Evolutionary conservation across 2,797 vertebrate genomes (phyloP).

Genomic region (Chrysocyon brachyurus): DNA sequence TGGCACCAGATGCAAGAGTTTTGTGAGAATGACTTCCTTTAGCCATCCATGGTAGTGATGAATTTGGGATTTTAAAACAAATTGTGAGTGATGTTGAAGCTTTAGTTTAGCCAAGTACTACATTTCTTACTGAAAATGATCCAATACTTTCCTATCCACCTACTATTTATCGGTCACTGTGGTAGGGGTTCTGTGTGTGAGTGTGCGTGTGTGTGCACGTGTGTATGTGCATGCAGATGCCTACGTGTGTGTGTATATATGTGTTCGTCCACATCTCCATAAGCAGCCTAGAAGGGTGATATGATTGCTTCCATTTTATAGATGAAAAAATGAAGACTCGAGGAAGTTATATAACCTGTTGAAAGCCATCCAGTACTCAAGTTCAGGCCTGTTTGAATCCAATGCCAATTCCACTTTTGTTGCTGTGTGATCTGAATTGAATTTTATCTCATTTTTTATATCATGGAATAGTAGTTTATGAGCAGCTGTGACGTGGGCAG

Average conservation of each 20-base stretch:
- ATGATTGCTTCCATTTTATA: not conserved
- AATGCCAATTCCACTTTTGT: not conserved
- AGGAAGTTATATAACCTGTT: not conserved
- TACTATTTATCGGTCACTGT: not conserved
- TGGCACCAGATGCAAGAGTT: not conserved
- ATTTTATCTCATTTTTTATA: constrained; percentile 76
- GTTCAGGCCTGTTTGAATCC: not conserved
- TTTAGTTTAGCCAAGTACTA: not conserved
- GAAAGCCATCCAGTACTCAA: not conserved
- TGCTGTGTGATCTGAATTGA: constrained; percentile 34
- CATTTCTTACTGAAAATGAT: not conserved
- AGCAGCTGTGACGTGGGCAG: constrained; percentile 83
- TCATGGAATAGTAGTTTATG: constrained; percentile 69
- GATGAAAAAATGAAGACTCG: not conserved
- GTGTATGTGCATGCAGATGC: not conserved
- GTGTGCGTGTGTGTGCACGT: not conserved
- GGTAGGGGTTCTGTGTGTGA: not conserved
- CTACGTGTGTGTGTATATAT: not conserved
- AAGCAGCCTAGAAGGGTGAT: not conserved
- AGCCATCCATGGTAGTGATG: not conserved
- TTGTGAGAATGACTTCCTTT: not conserved
- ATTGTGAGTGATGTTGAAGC: not conserved
- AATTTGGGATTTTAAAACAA: not conserved
- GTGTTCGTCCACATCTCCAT: not conserved
- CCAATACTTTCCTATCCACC: not conserved